Conservation (phyloP, 2,797 vertebrate genomes). For the Mastacembelus armatus region DNA sequence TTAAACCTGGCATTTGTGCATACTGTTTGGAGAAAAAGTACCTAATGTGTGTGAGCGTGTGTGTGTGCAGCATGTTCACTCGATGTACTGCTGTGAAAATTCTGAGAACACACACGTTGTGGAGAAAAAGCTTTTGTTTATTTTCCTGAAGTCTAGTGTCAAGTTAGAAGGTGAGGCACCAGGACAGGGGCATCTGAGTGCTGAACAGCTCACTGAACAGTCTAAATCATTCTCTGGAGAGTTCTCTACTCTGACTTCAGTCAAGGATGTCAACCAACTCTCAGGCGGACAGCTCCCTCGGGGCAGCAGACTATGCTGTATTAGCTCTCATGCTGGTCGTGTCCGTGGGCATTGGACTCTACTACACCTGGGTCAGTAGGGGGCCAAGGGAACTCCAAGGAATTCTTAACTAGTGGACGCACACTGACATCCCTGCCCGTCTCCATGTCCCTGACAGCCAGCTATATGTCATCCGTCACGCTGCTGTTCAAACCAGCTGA, state of each 20-base stretch:
- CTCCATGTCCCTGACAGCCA: slow-evolving; percentile 88
- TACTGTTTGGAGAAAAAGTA: too few relatives aligned
- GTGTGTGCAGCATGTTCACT: too few relatives aligned
- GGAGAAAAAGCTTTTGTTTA: neutral
- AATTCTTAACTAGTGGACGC: slow-evolving; percentile 86
- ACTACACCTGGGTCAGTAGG: slow-evolving; percentile 82
- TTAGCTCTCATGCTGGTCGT: slow-evolving; percentile 86
- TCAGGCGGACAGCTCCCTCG: slow-evolving; percentile 62
- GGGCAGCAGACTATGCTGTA: slow-evolving; percentile 88
- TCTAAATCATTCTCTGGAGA: neutral
- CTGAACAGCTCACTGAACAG: neutral
- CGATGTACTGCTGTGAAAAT: too few relatives aligned
- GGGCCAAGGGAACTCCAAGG: slow-evolving; percentile 77
- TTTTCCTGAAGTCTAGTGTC: neutral
- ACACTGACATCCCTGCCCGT: slow-evolving; percentile 87
- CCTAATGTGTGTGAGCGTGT: too few relatives aligned
- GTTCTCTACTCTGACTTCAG: neutral
- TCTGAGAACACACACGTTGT: neutral
- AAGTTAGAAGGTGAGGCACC: neutral
- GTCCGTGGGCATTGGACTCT: slow-evolving; percentile 87
- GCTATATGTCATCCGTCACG: slow-evolving; percentile 91
- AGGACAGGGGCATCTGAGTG: neutral
- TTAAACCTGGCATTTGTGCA: too few relatives aligned
- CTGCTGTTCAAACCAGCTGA: slow-evolving; percentile 87
- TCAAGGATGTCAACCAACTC: slow-evolving; percentile 37